Percentiles rank a stretch among this genome's conserved stretches.
Evolutionary conservation across 92 coral and sea anemone species (phyloP).

Genomic region (Micromussa lordhowensis): DNA sequence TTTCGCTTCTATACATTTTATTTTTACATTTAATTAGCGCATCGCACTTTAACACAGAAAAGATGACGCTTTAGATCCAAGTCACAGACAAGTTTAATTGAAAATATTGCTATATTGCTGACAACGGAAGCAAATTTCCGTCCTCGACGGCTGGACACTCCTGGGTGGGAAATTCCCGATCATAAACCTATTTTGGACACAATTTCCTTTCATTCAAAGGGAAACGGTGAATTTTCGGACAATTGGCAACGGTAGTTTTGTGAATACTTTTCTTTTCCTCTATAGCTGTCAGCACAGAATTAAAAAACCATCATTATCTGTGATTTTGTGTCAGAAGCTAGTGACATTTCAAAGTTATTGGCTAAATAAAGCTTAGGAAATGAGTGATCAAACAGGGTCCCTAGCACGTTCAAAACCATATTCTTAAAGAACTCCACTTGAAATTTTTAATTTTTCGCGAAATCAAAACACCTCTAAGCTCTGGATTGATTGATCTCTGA

Average conservation of each 20-base stretch:
- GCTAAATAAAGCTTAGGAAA: constrained; percentile 80
- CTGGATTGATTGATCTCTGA: constrained; percentile 10
- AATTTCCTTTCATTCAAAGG: constrained; percentile 26
- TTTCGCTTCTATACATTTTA: constrained; percentile 13
- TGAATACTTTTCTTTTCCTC: constrained; percentile 54
- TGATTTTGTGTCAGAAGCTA: constrained; percentile 73
- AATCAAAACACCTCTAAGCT: background rate
- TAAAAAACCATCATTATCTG: constrained; percentile 72
- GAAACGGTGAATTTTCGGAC: constrained; percentile 32
- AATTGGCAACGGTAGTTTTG: constrained; percentile 21
- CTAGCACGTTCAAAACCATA: background rate
- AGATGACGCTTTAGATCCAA: background rate
- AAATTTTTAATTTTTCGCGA: constrained; percentile 26
- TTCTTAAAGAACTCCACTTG: constrained; percentile 23
- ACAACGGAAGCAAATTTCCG: constrained; percentile 45
- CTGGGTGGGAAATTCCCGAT: constrained; percentile 6
- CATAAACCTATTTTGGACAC: constrained; percentile 10
- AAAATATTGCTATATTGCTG: constrained; percentile 19
- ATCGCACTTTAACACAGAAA: constrained; percentile 25
- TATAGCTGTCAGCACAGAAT: constrained; percentile 71
- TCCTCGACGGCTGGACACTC: background rate
- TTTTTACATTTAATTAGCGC: constrained; percentile 10
- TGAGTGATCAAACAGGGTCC: constrained; percentile 62
- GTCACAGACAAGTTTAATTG: constrained; percentile 13
- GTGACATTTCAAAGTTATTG: constrained; percentile 88